A percentile compares a stretch with the other conserved stretches of the same genome.
Conservation (phyloP, 1,140 invertebrate genomes). For the Antheraea pernyi region DNA sequence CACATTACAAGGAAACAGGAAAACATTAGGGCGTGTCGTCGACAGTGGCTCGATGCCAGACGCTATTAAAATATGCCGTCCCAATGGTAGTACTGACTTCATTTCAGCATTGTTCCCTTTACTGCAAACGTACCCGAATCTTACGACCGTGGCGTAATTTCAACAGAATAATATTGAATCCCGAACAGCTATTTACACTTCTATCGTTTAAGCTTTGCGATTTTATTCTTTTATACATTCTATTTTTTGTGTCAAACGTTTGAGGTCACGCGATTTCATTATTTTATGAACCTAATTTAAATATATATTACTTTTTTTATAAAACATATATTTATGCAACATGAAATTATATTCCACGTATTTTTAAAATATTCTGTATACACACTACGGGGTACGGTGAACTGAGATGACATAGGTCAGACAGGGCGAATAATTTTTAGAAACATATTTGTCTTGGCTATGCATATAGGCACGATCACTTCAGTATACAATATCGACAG, state of each 20-base stretch:
- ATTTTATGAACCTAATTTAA: slow-evolving; percentile 3
- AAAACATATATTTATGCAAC: not conserved
- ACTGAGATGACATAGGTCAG: not conserved
- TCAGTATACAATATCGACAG: not conserved
- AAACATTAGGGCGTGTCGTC: slow-evolving; percentile 56
- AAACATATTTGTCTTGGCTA: not conserved
- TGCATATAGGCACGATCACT: not conserved
- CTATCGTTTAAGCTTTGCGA: slow-evolving; percentile 15
- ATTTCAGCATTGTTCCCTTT: slow-evolving; percentile 38
- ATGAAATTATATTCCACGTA: not conserved
- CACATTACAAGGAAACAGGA: slow-evolving; percentile 65
- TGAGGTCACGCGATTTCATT: not conserved
- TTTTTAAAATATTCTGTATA: not conserved
- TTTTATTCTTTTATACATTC: slow-evolving; percentile 10
- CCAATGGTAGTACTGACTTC: slow-evolving; percentile 56
- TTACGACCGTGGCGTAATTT: slow-evolving; percentile 50
- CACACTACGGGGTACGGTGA: not conserved
- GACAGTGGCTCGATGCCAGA: slow-evolving; percentile 62
- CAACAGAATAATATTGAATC: slow-evolving; percentile 53
- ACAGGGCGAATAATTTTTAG: not conserved
- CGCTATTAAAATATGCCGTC: slow-evolving; percentile 69
- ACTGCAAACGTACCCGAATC: slow-evolving; percentile 34
- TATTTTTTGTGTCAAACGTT: not conserved
- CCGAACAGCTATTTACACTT: slow-evolving; percentile 39
- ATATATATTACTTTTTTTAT: not conserved